Evolutionary conservation across 2,113 vertebrate genomes (phyloP), one percentile per base, ranked within the genome.

Genomic region (Hipposideros armiger): DNA sequence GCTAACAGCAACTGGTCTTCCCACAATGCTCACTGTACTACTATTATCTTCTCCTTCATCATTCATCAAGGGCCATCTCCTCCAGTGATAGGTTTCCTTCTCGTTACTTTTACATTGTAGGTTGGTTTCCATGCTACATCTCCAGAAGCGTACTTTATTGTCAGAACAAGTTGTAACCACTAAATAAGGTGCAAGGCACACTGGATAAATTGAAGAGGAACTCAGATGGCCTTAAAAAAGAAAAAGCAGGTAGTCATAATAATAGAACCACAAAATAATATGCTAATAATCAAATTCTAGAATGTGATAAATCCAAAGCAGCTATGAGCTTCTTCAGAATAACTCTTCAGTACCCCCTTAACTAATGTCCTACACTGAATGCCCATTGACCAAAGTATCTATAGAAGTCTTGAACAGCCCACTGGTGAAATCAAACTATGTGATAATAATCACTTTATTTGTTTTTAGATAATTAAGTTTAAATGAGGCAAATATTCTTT

Each of bases 171-270:
- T 99, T 0, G 99, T 99, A n/a, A 99, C 99, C 54, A 99, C 99
- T 98, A 99, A 98, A 93, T 99, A 99, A 1, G 99, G 99, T 40
- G 99, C 99, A 96, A 99, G 99, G 98, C 99, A 99, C 76, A 99
- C 99, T 1, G 99, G 99, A 95, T 99, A 99, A 98, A 99, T 99
- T 4, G 99, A 99, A 28, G 99, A 99, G 96, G 99, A 99, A 95
- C 99, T 99, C 95, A 99, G 98, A 94, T 99, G 99, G 90, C 99
- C 99, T 99, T 96, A 82, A 97, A 92, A 91, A 89, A 98, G 82
- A 97, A 94, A 92, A 97, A 92, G 87, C 1, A 83, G 1, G 69
- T 4, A 84, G 81, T 95, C 26, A 88, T 40, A 95, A 82, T 82
- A 86, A 94, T 0, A 87, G 28, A 80, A 40, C 26, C 26, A 95